These are phyloP conservation scores for Orthosia cruda DNA, from an alignment of 2,888 invertebrate genomes.

Conservation along the genomic window DNA sequence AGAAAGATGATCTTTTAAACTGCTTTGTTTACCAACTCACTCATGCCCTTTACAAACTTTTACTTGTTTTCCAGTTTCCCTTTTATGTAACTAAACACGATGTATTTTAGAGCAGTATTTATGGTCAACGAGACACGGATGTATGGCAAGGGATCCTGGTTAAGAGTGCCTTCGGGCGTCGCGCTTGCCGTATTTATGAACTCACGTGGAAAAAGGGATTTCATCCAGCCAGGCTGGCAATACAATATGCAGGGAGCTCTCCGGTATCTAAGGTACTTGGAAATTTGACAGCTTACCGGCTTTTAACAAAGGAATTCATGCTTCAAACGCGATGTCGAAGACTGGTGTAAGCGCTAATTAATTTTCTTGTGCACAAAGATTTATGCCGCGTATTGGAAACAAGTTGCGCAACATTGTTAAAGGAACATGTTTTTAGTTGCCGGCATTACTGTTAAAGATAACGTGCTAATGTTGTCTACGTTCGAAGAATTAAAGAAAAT, in stretches of 20 bases:
- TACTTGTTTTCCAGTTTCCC: slow-evolving; percentile 21
- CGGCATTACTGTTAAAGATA: not conserved
- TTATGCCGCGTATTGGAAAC: not conserved
- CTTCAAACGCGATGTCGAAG: slow-evolving; percentile 28
- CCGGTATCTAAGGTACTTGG: slow-evolving; percentile 34
- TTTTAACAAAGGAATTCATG: too few species aligned
- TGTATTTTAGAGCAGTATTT: slow-evolving; percentile 58
- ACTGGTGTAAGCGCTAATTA: slow-evolving; percentile 31
- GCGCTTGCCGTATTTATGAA: slow-evolving; percentile 69
- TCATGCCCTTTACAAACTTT: slow-evolving; percentile 23
- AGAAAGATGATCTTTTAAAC: not conserved
- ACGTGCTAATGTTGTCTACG: not conserved
- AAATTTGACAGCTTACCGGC: slow-evolving; percentile 39
- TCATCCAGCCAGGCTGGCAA: slow-evolving; percentile 69
- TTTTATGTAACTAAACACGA: slow-evolving; percentile 46
- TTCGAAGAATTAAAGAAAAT: not conserved
- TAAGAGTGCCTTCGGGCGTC: slow-evolving; percentile 58
- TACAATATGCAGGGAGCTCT: slow-evolving; percentile 65
- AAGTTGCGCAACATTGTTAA: not conserved
- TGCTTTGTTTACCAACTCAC: not conserved
- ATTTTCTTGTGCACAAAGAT: slow-evolving; percentile 21
- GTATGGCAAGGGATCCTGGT: slow-evolving; percentile 53
- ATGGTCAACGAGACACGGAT: slow-evolving; percentile 48
- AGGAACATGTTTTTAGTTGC: not conserved
- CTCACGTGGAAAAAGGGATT: slow-evolving; percentile 74